phyloP scores from a whole-genome alignment of 2,888 invertebrate genomes.

The Himalopsyche kuldschensis region DNA sequence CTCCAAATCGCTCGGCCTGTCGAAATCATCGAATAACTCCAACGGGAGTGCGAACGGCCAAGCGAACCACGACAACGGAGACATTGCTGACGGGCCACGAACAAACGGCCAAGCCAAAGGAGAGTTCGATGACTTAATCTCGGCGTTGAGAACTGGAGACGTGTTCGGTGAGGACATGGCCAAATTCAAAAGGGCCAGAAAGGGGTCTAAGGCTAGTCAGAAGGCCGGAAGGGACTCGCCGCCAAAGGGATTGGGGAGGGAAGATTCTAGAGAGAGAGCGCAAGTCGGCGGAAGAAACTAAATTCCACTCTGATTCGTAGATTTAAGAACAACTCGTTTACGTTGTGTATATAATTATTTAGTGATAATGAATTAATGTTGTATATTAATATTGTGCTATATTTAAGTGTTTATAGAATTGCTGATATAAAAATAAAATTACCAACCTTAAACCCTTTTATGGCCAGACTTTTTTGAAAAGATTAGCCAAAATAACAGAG shows the following conservation, averaged over 20 bases:
- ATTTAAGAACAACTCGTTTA: not conserved
- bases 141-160: conserved; percentile 90
- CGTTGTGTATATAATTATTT: not conserved
- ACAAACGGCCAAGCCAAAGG: conserved; percentile 69
- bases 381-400: not conserved
- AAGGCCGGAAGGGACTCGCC: conserved; percentile 55
- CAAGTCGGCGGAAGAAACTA: conserved; percentile 39
- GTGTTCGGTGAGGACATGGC: conserved; percentile 96
- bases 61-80: conserved; percentile 39
- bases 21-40: conserved; percentile 62
- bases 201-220: conserved; percentile 52
- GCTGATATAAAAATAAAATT: no score
- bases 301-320: not conserved
- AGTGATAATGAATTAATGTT: not conserved
- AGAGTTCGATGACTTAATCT: conserved; percentile 95
- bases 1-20: conserved; percentile 67
- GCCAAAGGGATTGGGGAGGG: conserved; percentile 51
- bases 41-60: conserved; percentile 54
- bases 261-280: conserved; percentile 54
- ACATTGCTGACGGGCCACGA: conserved; percentile 48
- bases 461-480: no score
- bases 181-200: conserved; percentile 68
- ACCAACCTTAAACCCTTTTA: no score
- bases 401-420: no score
- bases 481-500: no score